Percentiles rank a stretch among this genome's conserved stretches.
Evolutionary conservation across 2,113 vertebrate species (phyloP).

Genomic region (Mustela lutreola): DNA sequence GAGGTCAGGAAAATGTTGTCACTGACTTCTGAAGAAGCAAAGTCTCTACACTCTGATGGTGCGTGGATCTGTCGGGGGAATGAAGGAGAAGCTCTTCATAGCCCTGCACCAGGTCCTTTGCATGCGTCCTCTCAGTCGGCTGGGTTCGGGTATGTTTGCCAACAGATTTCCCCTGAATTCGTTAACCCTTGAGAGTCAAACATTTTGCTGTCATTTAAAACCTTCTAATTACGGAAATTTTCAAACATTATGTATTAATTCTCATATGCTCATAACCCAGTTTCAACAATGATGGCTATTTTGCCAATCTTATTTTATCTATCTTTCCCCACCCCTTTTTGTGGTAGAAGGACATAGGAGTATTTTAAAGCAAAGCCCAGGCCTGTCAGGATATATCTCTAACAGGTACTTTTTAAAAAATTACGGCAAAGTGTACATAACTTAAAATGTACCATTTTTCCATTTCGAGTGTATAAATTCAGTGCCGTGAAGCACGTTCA

Average conservation of each 20-base stretch:
- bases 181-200: neutral
- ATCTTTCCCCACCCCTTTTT: neutral
- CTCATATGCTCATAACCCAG: neutral
- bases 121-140: fast-evolving
- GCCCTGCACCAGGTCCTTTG: fast-evolving
- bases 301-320: neutral
- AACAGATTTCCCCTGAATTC: neutral
- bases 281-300: neutral
- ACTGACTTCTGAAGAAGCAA: neutral
- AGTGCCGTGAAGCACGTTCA: neutral
- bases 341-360: too few species aligned
- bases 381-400: neutral
- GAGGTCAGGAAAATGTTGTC: neutral
- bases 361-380: constrained; percentile 53
- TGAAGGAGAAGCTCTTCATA: neutral
- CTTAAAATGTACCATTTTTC: neutral
- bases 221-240: neutral
- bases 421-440: neutral
- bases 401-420: neutral
- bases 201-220: neutral
- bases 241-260: neutral
- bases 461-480: neutral
- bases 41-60: neutral
- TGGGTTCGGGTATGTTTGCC: neutral
- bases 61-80: too few species aligned